These are phyloP conservation scores for Entomobrya multifasciata DNA, from an alignment of 2,888 invertebrate species.

Conservation along the genomic window DNA sequence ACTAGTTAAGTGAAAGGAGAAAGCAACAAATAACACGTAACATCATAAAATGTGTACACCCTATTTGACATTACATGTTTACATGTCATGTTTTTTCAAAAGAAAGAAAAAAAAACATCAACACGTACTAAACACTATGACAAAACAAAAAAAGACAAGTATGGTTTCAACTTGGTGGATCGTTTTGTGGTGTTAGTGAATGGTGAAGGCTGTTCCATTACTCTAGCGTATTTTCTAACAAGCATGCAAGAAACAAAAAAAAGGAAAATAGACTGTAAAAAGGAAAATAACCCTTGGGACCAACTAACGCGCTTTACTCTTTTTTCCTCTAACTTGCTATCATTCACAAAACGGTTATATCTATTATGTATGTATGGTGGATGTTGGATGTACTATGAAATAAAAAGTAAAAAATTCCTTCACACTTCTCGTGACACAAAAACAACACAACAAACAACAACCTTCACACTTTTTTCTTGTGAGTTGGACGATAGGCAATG, in stretches of 20 bases:
- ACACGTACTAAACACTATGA: not conserved
- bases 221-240: not conserved
- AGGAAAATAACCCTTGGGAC: constrained; percentile 78
- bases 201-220: not conserved
- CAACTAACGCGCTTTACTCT: constrained; percentile 61
- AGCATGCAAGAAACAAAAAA: not conserved
- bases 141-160: not conserved
- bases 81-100: not conserved
- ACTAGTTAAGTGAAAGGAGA: constrained; percentile 30
- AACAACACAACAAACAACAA: too few species aligned
- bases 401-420: constrained; percentile 22
- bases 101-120: too few species aligned
- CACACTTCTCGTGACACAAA: constrained; percentile 34
- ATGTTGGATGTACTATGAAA: not conserved
- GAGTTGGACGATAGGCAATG: not conserved
- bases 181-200: too few species aligned
- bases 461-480: not conserved
- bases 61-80: not conserved
- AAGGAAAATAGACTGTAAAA: constrained; percentile 73
- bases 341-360: not conserved
- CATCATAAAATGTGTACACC: constrained; percentile 26
- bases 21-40: not conserved
- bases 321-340: not conserved
- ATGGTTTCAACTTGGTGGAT: not conserved
- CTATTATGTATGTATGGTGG: not conserved